Base-by-base conservation (phyloP, 2,113 vertebrate genomes). In the Xenopus borealis region DNA sequence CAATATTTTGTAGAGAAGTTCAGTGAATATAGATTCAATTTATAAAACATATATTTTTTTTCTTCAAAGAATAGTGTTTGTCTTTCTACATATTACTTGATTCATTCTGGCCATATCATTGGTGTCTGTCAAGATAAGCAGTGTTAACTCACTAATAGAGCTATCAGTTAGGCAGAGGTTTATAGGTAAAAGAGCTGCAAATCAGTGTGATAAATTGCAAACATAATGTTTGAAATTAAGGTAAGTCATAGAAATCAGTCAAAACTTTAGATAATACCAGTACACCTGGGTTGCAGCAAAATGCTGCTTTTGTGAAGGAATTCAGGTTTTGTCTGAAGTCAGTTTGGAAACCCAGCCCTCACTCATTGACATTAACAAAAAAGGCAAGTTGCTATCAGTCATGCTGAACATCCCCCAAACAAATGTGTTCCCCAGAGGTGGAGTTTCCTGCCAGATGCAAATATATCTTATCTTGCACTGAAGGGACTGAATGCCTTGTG, bases 371-470 rank as follows among this genome's bases (percentile, higher is more conserved):
- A 64, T 53, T 47, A 68, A 40, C 19, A 76, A 70, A 69, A 70
- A 55, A 55, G 17, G 67, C 57, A 61, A 76, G 52, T 47, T 30
- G 67, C 67, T 70, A 76, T 76, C 67, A 76, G 46, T 76, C 67
- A 76, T 53, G 47, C 62, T 70, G 66, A 57, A 76, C 67, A 70
- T 69, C 67, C 58, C 66, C 73, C 66, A 76, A 69, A 63, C 66
- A 76, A 76, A 76, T 76, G 58, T 76, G 66, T 69, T 76, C 72
- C 69, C 66, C 73, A 75, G 72, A 68, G 57, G 65, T 75, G 65
- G 55, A 69, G 58, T 66, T 50, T 53, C 16, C 73, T 76, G 73
- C 73, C 73, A 76, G 73, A 69, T 55, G 66, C 47, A 57, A 63
- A 63, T 76, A 76, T 76, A 76, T 76, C 66, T 76, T 76, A 69